Percentiles rank a stretch among this genome's conserved stretches.
Conservation (phyloP, 2,888 invertebrate species). For the Himalopsyche anomala region DNA sequence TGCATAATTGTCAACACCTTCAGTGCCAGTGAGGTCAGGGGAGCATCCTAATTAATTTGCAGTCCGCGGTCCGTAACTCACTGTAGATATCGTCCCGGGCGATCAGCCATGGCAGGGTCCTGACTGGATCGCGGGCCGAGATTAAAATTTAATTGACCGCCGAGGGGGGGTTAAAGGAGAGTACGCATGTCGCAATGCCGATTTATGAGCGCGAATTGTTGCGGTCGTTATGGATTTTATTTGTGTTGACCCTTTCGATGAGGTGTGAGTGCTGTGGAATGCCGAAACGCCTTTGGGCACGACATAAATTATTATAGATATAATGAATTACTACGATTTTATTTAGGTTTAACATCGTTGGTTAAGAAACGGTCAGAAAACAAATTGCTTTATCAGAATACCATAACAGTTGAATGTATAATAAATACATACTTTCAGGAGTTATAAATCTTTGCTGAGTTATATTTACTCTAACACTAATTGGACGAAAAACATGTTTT, state of each 20-base stretch:
- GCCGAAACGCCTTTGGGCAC: not conserved
- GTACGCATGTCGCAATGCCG: conserved; percentile 34
- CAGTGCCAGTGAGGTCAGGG: conserved; percentile 56
- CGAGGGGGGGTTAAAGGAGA: conserved; percentile 35
- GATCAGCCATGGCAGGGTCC: conserved; percentile 42
- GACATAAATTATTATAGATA: conserved; percentile 4
- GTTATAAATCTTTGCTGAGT: too few species aligned
- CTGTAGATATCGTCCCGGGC: conserved; percentile 29
- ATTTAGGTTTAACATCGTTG: too few species aligned
- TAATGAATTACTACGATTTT: too few species aligned
- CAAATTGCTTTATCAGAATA: too few species aligned
- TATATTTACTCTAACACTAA: too few species aligned
- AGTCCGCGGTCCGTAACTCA: conserved; percentile 58
- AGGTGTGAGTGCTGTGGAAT: conserved; percentile 22
- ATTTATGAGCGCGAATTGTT: conserved; percentile 39
- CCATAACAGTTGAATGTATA: too few species aligned
- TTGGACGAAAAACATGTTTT: too few species aligned
- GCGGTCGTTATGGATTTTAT: conserved; percentile 42
- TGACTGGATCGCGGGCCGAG: conserved; percentile 34
- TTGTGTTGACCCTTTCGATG: conserved; percentile 27
- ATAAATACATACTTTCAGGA: too few species aligned
- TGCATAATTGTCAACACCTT: conserved; percentile 65
- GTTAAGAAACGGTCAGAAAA: too few species aligned
- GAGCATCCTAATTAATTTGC: conserved; percentile 62
- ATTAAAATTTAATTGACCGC: conserved; percentile 43